Conservation (phyloP, 1,140 invertebrate species). For the Rhopalosiphum padi region DNA sequence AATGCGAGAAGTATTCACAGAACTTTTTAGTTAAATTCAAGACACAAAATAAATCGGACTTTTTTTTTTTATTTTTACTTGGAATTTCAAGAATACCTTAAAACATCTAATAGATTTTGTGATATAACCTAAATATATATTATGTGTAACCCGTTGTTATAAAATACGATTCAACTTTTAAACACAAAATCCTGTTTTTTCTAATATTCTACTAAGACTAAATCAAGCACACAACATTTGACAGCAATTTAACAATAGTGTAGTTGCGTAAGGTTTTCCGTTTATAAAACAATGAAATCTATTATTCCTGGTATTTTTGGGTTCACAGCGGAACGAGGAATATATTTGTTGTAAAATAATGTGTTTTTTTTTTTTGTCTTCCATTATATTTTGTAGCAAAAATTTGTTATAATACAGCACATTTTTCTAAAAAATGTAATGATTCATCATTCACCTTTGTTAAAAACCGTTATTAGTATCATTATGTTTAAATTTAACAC, state of each 20-base stretch:
- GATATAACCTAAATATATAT: background rate
- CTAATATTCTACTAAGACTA: background rate
- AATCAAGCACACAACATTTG: background rate
- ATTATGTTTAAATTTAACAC: background rate
- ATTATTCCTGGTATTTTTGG: background rate
- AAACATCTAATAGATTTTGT: background rate
- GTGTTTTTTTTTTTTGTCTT: background rate
- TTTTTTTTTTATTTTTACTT: background rate
- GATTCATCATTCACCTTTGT: background rate
- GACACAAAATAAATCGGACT: background rate
- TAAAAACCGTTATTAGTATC: no score
- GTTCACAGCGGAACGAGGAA: no score
- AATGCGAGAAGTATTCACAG: background rate
- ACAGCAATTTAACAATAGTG: background rate
- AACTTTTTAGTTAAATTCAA: constrained; percentile 26
- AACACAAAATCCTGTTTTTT: background rate
- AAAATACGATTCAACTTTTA: background rate
- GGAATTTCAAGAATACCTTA: background rate
- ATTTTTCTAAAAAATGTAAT: background rate
- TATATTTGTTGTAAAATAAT: no score
- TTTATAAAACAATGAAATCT: background rate
- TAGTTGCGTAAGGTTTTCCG: background rate
- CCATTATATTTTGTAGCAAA: background rate
- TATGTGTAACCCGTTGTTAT: background rate
- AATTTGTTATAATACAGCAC: background rate